phyloP scores from a whole-genome alignment of 2,888 invertebrate species.

The Choristoneura rosaceana region DNA sequence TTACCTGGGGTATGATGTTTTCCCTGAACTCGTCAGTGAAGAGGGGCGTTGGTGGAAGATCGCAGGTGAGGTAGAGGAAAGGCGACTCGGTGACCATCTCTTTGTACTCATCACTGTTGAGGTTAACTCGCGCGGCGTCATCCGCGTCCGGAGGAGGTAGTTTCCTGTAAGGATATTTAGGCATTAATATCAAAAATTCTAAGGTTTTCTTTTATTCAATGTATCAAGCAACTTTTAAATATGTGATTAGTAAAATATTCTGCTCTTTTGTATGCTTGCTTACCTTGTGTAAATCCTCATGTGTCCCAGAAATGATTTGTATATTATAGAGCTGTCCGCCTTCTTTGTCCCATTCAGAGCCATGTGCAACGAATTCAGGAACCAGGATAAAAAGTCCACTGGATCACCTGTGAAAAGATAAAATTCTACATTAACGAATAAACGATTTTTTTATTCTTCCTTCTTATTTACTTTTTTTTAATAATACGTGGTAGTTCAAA shows the following conservation, averaged over 20 bases:
- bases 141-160: constrained; percentile 96
- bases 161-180: constrained; percentile 85
- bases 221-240: too few relatives aligned
- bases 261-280: constrained; percentile 19
- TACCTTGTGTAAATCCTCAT: constrained; percentile 93
- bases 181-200: too few relatives aligned
- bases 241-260: too few relatives aligned
- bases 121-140: constrained; percentile 93
- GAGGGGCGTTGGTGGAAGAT: constrained; percentile 98
- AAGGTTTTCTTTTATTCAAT: too few relatives aligned
- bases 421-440: background rate
- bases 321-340: constrained; percentile 95
- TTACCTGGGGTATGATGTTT: constrained; percentile 99
- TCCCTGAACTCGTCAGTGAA: constrained; percentile 99
- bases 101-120: constrained; percentile 94
- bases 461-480: background rate
- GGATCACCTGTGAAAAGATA: constrained; percentile 91
- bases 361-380: constrained; percentile 97
- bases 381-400: constrained; percentile 99
- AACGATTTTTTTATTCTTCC: background rate
- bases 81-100: constrained; percentile 95
- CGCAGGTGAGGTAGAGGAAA: constrained; percentile 98
- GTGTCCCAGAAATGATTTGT: constrained; percentile 96
- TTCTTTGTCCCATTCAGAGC: constrained; percentile 97
- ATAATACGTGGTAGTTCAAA: background rate